These are phyloP conservation scores for Circaetus gallicus DNA, from an alignment of 2,113 vertebrate species.

Conservation along the genomic window DNA sequence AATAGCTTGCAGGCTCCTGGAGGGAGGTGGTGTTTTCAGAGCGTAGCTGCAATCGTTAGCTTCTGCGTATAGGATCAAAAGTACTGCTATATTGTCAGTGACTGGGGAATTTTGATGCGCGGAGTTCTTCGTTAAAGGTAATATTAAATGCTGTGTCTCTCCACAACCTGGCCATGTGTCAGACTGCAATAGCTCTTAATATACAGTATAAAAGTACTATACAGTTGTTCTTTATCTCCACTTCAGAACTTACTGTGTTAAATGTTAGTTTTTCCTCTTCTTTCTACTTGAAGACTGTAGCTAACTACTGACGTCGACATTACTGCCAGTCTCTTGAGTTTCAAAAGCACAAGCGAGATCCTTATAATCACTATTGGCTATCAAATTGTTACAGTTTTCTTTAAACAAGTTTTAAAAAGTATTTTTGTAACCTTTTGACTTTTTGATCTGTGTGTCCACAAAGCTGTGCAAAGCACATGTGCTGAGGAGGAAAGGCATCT, in stretches of 20 bases:
- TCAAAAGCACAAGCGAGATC: background rate
- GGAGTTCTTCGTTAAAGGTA: background rate
- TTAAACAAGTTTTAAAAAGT: background rate
- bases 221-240: background rate
- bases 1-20: background rate
- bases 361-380: background rate
- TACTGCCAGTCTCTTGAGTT: background rate
- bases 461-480: background rate
- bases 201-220: background rate
- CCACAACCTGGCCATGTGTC: background rate
- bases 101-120: rapidly evolving
- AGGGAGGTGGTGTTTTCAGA: background rate
- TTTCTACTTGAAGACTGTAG: background rate
- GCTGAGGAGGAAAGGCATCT: background rate
- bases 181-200: background rate
- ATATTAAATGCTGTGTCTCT: background rate
- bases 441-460: rapidly evolving
- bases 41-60: background rate
- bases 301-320: background rate
- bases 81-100: too few relatives aligned
- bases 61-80: background rate
- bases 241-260: background rate
- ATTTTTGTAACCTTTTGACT: background rate
- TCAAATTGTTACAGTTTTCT: background rate
- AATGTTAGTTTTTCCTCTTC: background rate